Conservation (phyloP, 2,797 vertebrate genomes). For the Furcifer pardalis region DNA sequence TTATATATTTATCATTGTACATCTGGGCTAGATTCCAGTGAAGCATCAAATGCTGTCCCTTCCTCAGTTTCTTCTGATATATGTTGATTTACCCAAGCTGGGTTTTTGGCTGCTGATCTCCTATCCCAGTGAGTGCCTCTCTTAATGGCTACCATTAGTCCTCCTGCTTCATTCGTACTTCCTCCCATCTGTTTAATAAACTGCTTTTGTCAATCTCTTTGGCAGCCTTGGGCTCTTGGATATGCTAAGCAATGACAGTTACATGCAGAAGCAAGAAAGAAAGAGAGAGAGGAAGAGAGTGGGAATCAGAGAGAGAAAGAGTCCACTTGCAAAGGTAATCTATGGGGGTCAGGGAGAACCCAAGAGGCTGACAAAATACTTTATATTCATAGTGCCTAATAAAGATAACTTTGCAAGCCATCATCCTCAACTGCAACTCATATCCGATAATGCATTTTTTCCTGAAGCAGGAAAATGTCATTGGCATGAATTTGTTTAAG, state of each 20-base stretch:
- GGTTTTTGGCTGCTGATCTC: slow-evolving; percentile 33
- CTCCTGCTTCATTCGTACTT: slow-evolving; percentile 41
- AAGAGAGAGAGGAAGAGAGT: slow-evolving; percentile 50
- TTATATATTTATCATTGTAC: slow-evolving; percentile 46
- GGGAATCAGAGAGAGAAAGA: slow-evolving; percentile 51
- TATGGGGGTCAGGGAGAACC: neutral
- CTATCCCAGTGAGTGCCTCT: neutral
- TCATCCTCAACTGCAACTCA: too few species aligned
- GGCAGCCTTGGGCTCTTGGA: slow-evolving; percentile 35
- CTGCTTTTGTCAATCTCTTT: slow-evolving; percentile 54
- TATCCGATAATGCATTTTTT: too few species aligned
- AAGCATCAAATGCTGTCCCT: slow-evolving; percentile 34
- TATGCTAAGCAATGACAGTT: slow-evolving; percentile 31
- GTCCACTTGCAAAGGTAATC: slow-evolving; percentile 41
- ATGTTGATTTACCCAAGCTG: slow-evolving; percentile 41
- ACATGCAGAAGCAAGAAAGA: slow-evolving; percentile 37
- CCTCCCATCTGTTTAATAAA: slow-evolving; percentile 22
- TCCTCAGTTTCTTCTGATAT: slow-evolving; percentile 32
- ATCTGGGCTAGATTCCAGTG: slow-evolving; percentile 38
- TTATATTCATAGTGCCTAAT: slow-evolving; percentile 47
- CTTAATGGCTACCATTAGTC: slow-evolving; percentile 29
- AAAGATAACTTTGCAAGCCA: slow-evolving; percentile 48
- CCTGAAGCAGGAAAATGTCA: too few species aligned
- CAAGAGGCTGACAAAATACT: slow-evolving; percentile 38
- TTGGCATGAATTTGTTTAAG: too few species aligned